These are phyloP conservation scores for Mylabris phalerata DNA, from an alignment of 1,140 invertebrate species.

Conservation along the genomic window DNA sequence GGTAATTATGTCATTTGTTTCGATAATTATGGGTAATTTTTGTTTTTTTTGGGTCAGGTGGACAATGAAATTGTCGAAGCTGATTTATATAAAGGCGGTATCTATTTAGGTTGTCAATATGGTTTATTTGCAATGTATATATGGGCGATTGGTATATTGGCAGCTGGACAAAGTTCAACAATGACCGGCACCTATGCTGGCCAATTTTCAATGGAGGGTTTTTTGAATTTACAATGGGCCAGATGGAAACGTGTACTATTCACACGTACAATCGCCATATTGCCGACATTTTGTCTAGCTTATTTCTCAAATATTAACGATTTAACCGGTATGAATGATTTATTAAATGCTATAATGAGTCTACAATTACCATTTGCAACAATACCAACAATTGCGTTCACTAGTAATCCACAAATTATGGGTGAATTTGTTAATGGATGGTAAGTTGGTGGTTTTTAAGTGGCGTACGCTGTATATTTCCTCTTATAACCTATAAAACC, in stretches of 20 bases:
- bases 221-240: constrained; percentile 83
- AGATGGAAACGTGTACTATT: constrained; percentile 84
- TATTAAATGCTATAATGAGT: constrained; percentile 85
- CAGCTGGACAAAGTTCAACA: constrained; percentile 88
- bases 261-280: constrained; percentile 81
- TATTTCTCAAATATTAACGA: constrained; percentile 68
- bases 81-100: constrained; percentile 77
- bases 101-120: constrained; percentile 81
- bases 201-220: constrained; percentile 80
- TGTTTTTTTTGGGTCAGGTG: constrained; percentile 34
- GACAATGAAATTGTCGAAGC: constrained; percentile 56
- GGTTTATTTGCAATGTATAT: constrained; percentile 78
- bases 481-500: too few species aligned
- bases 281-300: constrained; percentile 79
- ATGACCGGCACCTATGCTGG: constrained; percentile 79
- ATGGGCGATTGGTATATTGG: constrained; percentile 86
- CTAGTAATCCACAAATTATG: constrained; percentile 75
- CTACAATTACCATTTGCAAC: constrained; percentile 80
- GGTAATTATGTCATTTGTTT: neutral
- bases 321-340: constrained; percentile 81
- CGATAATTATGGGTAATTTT: constrained; percentile 8
- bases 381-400: constrained; percentile 85
- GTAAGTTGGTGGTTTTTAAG: constrained; percentile 43
- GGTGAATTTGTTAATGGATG: constrained; percentile 73
- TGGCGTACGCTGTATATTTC: too few species aligned